Conservation (phyloP, 2,113 vertebrate genomes). For the Plotosus lineatus region DNA sequence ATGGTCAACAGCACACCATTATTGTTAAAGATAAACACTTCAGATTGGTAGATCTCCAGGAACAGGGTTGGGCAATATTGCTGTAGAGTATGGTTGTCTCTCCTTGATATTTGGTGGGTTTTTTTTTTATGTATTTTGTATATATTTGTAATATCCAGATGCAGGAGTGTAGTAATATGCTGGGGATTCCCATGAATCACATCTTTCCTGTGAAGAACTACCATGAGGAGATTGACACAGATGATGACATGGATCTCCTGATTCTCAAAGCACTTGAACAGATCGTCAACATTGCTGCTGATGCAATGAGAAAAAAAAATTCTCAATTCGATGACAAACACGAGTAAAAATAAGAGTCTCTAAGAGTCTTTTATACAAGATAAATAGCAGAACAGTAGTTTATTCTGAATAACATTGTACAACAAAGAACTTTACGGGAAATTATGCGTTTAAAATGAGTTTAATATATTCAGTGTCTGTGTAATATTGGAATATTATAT, state of each 20-base stretch:
- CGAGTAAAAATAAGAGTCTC: neutral
- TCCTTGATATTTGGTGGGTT: no score
- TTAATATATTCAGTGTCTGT: no score
- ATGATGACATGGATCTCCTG: neutral
- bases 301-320: neutral
- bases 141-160: conserved; percentile 22
- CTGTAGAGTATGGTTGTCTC: no score
- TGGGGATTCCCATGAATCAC: conserved; percentile 12
- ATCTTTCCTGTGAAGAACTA: conserved; percentile 48
- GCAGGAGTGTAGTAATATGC: neutral
- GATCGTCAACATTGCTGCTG: conserved; percentile 19
- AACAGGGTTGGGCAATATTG: no score
- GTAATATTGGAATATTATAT: no score
- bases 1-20: no score
- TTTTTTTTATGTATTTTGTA: neutral
- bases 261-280: conserved; percentile 24
- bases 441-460: no score
- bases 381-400: no score
- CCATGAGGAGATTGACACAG: conserved; percentile 15
- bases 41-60: no score
- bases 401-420: no score
- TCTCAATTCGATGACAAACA: neutral
- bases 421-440: neutral
- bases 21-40: no score
- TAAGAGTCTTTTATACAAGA: no score